These are phyloP conservation scores for Sigmodon hispidus DNA, from an alignment of 2,113 vertebrate species.

Conservation along the genomic window DNA sequence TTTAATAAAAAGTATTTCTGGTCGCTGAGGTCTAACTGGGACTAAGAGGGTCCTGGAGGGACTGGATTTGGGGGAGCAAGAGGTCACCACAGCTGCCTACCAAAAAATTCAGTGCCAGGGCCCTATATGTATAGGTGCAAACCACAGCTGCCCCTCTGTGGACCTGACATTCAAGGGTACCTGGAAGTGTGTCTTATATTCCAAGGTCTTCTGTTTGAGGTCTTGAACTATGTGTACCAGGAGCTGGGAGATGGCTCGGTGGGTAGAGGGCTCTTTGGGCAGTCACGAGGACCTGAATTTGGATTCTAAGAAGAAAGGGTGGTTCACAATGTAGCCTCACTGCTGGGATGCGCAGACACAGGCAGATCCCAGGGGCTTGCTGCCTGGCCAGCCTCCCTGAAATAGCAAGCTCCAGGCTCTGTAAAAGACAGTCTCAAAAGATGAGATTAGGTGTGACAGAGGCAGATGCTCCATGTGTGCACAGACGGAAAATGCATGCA, in stretches of 20 bases:
- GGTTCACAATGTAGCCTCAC: not conserved
- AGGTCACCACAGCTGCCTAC: not conserved
- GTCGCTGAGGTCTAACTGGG: constrained; percentile 76
- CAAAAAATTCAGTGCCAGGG: not conserved
- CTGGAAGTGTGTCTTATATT: not conserved
- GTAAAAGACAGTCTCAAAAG: not conserved
- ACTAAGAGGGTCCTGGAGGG: not conserved
- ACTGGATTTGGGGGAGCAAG: not conserved
- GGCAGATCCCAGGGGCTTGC: too few species aligned
- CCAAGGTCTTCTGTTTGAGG: not conserved
- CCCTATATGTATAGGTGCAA: accelerated
- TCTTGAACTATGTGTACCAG: not conserved
- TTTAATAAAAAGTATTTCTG: constrained; percentile 94
- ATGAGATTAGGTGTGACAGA: too few species aligned
- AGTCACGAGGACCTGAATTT: not conserved
- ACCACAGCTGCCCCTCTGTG: not conserved
- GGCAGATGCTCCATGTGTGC: not conserved
- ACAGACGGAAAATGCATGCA: not conserved
- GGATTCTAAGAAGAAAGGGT: not conserved
- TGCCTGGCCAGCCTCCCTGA: too few species aligned
- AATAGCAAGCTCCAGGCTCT: not conserved
- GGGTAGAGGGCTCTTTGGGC: accelerated
- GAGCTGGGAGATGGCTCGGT: not conserved
- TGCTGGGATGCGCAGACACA: not conserved
- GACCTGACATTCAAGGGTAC: not conserved